Evolutionary conservation across 2,797 vertebrate genomes (phyloP).

Genomic region (Urocyon cinereoargenteus): DNA sequence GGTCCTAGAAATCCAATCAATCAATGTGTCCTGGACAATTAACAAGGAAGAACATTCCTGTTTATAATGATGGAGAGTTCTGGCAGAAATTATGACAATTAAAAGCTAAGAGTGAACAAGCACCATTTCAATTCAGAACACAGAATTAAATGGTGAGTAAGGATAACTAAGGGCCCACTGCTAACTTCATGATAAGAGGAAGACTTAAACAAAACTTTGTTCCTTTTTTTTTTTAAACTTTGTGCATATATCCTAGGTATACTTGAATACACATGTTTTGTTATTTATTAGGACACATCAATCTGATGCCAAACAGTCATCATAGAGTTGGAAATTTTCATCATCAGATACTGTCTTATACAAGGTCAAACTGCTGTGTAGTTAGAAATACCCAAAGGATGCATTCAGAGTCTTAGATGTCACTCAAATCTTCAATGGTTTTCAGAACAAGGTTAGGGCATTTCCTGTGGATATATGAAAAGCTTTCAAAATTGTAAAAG

Average conservation of each 20-base stretch:
- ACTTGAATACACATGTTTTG: not conserved
- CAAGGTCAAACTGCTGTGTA: not conserved
- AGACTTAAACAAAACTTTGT: not conserved
- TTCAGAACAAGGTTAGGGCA: not conserved
- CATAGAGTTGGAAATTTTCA: conserved; percentile 4
- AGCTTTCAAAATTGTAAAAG: not conserved
- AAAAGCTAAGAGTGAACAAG: conserved; percentile 47
- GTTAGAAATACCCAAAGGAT: conserved; percentile 53
- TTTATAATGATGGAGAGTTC: conserved; percentile 17
- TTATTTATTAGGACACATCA: not conserved
- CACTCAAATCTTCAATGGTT: not conserved
- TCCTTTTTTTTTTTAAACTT: not conserved
- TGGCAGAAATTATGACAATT: conserved; percentile 66
- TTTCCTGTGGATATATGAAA: conserved; percentile 47
- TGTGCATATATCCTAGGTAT: not conserved
- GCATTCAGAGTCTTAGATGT: not conserved
- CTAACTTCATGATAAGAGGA: conserved; percentile 1
- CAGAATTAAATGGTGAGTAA: not conserved
- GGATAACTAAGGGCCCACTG: not conserved
- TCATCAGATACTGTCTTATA: not conserved
- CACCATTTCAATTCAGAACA: conserved; percentile 25
- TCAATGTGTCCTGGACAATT: conserved; percentile 49
- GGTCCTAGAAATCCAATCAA: not conserved
- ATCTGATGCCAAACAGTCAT: not conserved
- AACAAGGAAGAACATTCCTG: conserved; percentile 67